A percentile compares a stretch with the other conserved stretches of the same genome.
These are phyloP conservation scores for Morone saxatilis DNA, from an alignment of 2,113 vertebrate genomes.

Conservation along the genomic window DNA sequence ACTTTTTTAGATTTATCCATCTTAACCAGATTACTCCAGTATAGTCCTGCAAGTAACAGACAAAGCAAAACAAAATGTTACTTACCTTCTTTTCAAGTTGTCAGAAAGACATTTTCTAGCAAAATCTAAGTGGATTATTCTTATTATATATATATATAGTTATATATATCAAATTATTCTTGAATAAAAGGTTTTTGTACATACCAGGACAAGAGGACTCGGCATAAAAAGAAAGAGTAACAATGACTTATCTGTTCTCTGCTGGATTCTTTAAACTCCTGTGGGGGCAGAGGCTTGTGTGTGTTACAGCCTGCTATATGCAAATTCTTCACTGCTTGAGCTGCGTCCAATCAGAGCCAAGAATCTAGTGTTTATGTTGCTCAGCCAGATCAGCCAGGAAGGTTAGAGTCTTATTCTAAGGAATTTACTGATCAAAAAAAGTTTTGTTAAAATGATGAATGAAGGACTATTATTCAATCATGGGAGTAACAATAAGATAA, in stretches of 20 bases:
- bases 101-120: neutral
- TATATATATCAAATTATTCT: neutral
- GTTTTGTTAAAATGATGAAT: neutral
- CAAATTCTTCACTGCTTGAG: slow-evolving; percentile 53
- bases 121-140: neutral
- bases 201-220: neutral
- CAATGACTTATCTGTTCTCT: slow-evolving; percentile 41
- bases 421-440: neutral
- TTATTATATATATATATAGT: neutral
- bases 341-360: slow-evolving; percentile 59
- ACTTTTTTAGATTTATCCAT: slow-evolving; percentile 53
- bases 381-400: neutral
- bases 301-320: slow-evolving; percentile 65
- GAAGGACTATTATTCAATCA: too few species aligned
- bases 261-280: slow-evolving; percentile 44
- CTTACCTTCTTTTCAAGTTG: too few species aligned
- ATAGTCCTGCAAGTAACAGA: slow-evolving; percentile 13
- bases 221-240: neutral
- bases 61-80: neutral
- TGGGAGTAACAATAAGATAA: neutral
- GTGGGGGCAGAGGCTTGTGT: slow-evolving; percentile 40
- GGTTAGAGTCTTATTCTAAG: neutral
- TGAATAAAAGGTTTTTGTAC: neutral
- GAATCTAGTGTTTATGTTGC: slow-evolving; percentile 12
- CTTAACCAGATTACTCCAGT: neutral